Evolutionary conservation across 2,113 vertebrate species (phyloP), one percentile per base, ranked within the genome.

Genomic region (Percina caprodes): DNA sequence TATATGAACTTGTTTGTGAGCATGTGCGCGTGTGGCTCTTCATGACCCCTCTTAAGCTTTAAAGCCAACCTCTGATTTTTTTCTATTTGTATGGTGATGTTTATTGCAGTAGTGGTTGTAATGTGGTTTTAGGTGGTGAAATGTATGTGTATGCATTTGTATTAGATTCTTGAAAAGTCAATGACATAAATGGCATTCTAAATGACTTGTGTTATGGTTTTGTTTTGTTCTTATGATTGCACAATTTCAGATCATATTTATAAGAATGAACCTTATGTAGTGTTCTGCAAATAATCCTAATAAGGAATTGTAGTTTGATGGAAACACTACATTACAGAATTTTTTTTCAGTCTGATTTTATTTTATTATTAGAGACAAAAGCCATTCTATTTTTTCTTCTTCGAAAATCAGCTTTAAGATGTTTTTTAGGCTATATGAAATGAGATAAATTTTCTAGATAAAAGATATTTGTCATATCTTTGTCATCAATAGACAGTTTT

Each of bases 81-180:
- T 93, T 93, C 84, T 91, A 85, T 93, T 90, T 82, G 91, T 94
- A 89, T 82, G 91, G 93, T 94, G 93, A 84, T 87, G 93, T 95
- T 93, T 79, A 89, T 89, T 94, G 92, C 90, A 91, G 85, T 94
- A 88, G 90, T 94, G 91, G 86, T 93, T 91, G 42, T 83, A 83
- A 83, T 93, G 93, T 95, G 93, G 91, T 94, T 93, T 87, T 92
- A 94, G 90, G 83, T 85, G 83, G 90, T 95, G 86, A 94, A 92
- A 85, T 93, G 93, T 93, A 89, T 91, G 83, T 93, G 82, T 94
- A 89, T 92, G 90, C 91, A 91, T 95, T 95, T 94, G 92, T 95
- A 94, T 92, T 94, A 91, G 91, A 91, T 89, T 91, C 80, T 91
- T 92, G 89, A 89, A 92, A 92, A 84, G 73, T 87, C 86, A 86